phyloP scores from a whole-genome alignment of 1,140 invertebrate species.

The Procambarus clarkii region DNA sequence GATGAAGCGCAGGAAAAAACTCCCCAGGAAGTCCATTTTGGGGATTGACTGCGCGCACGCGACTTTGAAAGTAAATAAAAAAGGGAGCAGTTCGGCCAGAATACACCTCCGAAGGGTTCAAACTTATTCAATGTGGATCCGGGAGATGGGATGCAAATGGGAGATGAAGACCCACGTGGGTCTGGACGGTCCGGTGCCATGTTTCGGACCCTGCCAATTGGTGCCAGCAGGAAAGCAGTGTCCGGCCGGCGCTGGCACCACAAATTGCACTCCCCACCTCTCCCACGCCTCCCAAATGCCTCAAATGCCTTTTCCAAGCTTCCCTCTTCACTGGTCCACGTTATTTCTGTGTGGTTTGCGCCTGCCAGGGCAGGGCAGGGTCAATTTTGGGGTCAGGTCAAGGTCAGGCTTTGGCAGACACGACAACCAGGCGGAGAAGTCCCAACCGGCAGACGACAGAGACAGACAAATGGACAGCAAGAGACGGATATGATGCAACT shows the following conservation, averaged over 20 bases:
- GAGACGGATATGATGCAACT: no score
- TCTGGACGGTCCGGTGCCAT: neutral
- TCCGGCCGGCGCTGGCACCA: no score
- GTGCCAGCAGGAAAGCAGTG: neutral
- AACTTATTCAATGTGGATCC: neutral
- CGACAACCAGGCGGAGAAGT: no score
- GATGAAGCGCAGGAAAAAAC: constrained; percentile 20
- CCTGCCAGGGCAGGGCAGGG: no score
- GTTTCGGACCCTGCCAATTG: neutral
- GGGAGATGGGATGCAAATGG: constrained; percentile 3
- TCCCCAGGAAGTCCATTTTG: constrained; percentile 33
- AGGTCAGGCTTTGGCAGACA: no score
- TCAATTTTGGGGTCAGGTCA: no score
- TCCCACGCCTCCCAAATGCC: neutral
- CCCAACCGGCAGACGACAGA: no score
- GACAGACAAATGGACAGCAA: no score
- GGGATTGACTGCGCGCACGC: constrained; percentile 38
- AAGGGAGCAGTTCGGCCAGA: neutral
- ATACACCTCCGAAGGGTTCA: neutral
- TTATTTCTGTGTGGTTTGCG: no score
- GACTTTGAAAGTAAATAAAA: constrained; percentile 32
- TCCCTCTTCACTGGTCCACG: neutral
- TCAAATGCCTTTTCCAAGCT: neutral
- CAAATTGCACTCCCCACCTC: neutral
- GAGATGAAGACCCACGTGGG: neutral